These are phyloP conservation scores for Eidolon dupreanum DNA, from an alignment of 2,797 vertebrate species.

Conservation along the genomic window DNA sequence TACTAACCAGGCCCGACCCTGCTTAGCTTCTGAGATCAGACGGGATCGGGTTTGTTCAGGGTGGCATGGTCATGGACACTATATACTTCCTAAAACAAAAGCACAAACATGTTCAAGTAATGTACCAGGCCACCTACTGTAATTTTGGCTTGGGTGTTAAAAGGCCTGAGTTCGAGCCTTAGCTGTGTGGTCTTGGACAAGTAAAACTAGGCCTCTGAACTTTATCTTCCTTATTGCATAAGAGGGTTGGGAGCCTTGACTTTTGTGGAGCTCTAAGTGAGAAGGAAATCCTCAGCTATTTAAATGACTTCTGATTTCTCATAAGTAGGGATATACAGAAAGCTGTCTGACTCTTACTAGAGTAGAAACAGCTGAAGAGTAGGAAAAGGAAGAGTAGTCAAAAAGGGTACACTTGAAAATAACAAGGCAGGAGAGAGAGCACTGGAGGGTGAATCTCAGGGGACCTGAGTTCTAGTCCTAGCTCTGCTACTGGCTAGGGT, in stretches of 20 bases:
- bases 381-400: not conserved
- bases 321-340: not conserved
- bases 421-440: not conserved
- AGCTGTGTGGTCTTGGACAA: not conserved
- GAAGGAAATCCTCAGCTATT: not conserved
- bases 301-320: not conserved
- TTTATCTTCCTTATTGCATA: not conserved
- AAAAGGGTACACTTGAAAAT: not conserved
- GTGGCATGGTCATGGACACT: no score
- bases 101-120: no score
- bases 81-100: conserved; percentile 10
- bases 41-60: no score
- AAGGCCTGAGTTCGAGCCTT: not conserved
- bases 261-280: not conserved
- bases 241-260: not conserved
- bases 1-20: no score
- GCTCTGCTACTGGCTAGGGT: not conserved
- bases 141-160: not conserved
- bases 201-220: not conserved
- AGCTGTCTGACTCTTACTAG: not conserved
- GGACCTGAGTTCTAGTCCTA: not conserved
- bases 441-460: not conserved
- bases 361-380: not conserved
- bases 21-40: no score
- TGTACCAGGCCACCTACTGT: not conserved